A percentile compares a stretch with the other conserved stretches of the same genome.
Conservation (phyloP, 2,113 vertebrate genomes). For the Chloroceryle aenea region DNA sequence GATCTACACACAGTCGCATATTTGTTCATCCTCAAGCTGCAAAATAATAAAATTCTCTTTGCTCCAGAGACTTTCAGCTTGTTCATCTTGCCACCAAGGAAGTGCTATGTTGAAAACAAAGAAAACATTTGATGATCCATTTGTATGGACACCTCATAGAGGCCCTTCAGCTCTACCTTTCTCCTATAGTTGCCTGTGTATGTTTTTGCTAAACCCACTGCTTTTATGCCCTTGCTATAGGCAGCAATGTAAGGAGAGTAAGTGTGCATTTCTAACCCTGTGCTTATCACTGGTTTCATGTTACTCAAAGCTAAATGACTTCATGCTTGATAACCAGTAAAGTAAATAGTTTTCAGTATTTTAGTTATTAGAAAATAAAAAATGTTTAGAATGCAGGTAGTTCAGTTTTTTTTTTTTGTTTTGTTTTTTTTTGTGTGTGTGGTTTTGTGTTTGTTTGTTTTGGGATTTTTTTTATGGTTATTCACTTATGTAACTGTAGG, state of each 20-base stretch:
- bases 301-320: background rate
- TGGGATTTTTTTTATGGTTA: background rate
- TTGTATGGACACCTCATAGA: background rate
- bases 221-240: background rate
- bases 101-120: background rate
- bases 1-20: background rate
- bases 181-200: background rate
- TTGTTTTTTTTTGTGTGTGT: no score
- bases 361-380: background rate
- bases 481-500: background rate
- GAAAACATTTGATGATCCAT: background rate
- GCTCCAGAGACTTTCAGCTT: background rate
- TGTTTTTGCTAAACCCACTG: background rate
- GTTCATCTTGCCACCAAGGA: background rate
- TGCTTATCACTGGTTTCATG: background rate
- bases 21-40: background rate
- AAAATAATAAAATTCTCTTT: background rate
- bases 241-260: background rate
- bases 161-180: background rate
- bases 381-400: background rate
- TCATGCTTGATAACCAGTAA: background rate
- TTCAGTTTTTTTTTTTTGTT: background rate
- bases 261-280: background rate
- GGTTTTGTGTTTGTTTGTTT: no score
- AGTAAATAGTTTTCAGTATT: background rate